Evolutionary conservation across 2,888 invertebrate genomes (phyloP).

Genomic region (Acronicta alni): DNA sequence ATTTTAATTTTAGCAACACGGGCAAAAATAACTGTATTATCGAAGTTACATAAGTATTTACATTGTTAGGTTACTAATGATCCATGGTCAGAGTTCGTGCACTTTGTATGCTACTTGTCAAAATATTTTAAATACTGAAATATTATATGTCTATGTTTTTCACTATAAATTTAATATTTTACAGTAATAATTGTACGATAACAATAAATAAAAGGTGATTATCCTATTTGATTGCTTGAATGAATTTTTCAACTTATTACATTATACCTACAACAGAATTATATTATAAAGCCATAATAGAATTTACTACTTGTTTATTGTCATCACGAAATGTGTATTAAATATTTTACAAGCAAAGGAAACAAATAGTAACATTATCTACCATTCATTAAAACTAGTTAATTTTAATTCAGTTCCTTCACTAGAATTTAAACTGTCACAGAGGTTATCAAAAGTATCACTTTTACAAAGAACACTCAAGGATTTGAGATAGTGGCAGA

Average conservation of each 20-base stretch:
- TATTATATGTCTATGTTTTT: too few species aligned
- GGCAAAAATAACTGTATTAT: conserved; percentile 48
- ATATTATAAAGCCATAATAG: conserved; percentile 24
- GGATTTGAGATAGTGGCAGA: conserved; percentile 93
- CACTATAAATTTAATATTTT: not conserved
- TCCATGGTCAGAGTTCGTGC: conserved; percentile 29
- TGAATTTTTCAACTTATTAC: not conserved
- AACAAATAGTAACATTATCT: too few species aligned
- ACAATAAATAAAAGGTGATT: not conserved
- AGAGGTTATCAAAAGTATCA: conserved; percentile 84
- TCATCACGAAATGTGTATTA: conserved; percentile 18
- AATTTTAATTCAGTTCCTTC: conserved; percentile 47
- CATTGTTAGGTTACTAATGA: conserved; percentile 24
- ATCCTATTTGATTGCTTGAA: not conserved
- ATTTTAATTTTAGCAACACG: conserved; percentile 51
- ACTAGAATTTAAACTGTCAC: conserved; percentile 74
- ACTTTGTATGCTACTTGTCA: conserved; percentile 4
- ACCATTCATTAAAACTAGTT: conserved; percentile 46
- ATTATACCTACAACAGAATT: conserved; percentile 12
- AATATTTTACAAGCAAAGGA: conserved; percentile 39
- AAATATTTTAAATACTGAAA: not conserved
- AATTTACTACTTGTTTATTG: conserved; percentile 28
- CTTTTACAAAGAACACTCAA: conserved; percentile 85
- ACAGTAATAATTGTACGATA: not conserved
- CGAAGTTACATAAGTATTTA: conserved; percentile 35